Evolutionary conservation across 30 jellyfish, hydroid and myxozoan species (phyloP), one percentile per base, ranked within the genome.

Genomic region (Aurelia sp.): DNA sequence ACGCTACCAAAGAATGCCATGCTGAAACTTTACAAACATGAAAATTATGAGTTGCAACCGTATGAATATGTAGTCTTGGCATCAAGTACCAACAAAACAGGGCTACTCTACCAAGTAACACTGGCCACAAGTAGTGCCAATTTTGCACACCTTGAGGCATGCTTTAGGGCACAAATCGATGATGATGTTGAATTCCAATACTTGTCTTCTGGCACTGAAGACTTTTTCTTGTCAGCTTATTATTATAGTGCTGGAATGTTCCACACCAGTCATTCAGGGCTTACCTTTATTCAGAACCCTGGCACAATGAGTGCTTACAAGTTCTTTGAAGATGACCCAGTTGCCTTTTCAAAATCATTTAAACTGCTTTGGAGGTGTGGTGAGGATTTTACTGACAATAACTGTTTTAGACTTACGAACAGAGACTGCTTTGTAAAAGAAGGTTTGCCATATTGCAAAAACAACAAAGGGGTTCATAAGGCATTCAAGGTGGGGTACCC

Each of bases 161-260:
- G 89, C 68, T 78, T 58, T 79, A 60, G 89, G 40, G 79, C 74
- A 2, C 23, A 19, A 1, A 30, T 40, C 11, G 89, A 63, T 60
- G 68, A 78, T 31, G 60, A 19, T 11, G 55, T 18, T 4, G 74
- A 58, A 17, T 66, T 80, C 23, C 88, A 73, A 50, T 88, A 79
- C 47, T 74, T 88, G 16, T 88, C 97, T 8, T 88, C 97, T 16
- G 97, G 97, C 15, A 88, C 97, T n/a, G 97, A 88, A 73, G 97
- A 88, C 65, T 62, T 88, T 18, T 88, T 88, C 84, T 74, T 88
- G 58, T 88, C 97, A 11, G 91, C 97, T 13, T 88, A 19, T 52
- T 88, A 88, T 65, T 88, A 21, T 69, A 61, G 64, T 62, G 79
- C 78, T 48, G 97, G 97, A 16, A 3, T 79, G 1, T 88, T 69